Evolutionary conservation across 2,888 invertebrate genomes (phyloP), one percentile per base, ranked within the genome.

Genomic region (Agrochola litura): DNA sequence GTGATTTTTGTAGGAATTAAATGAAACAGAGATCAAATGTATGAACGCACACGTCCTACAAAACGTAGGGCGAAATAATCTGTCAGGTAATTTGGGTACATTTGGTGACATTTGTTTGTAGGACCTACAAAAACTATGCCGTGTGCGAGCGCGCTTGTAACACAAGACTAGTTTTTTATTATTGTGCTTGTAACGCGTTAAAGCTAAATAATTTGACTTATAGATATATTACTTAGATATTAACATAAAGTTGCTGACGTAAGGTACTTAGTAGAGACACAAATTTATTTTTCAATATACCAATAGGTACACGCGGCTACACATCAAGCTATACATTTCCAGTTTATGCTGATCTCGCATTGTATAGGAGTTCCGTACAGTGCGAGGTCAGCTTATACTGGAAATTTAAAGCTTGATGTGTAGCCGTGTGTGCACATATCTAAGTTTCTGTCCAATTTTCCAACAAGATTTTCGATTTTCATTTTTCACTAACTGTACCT

Each of bases 121-220:
- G 19, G 49, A 19, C 19, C 19, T 52, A 52, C 52, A 8, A 52
- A 52, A 52, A 22, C 8, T 8, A 54, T 54, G 22, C 22, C 54
- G 22, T 22, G 22, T 54, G 54, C 54, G 54, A 22, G 9, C 22
- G 22, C 22, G 54, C 54, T 77, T 64, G 49, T 30, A 56, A 54
- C 49, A n/a, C n/a, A n/a, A n/a, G n/a, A n/a, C n/a, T n/a, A n/a
- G n/a, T n/a, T n/a, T n/a, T n/a, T n/a, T n/a, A n/a, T n/a, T n/a
- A n/a, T n/a, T n/a, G n/a, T n/a, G 54, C 54, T 77, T 64, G 49
- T 30, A 56, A 54, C 49, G 14, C 46, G 52, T 65, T 81, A 70
- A 54, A 77, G 79, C 58, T 73, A 37, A 37, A 37, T 5, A 73
- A 43, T 64, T 80, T 6, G 12, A 73, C 41, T 49, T 64, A 49